Percentiles rank a stretch among this genome's conserved stretches.
These are phyloP conservation scores for Chascanopsetta lugubris DNA, from an alignment of 2,113 vertebrate genomes.

Conservation along the genomic window DNA sequence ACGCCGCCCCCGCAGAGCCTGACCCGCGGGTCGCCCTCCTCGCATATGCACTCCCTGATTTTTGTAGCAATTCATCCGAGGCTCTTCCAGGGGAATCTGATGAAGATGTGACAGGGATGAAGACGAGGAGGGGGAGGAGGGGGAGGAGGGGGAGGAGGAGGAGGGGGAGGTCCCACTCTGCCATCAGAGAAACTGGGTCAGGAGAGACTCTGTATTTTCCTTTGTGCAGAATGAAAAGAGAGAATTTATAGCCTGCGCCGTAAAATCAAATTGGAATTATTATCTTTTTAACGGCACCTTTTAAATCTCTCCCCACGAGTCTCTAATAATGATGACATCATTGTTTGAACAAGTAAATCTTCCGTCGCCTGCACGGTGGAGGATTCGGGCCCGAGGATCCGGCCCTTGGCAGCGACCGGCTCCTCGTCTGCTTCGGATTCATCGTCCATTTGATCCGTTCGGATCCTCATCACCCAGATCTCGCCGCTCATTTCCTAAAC, in stretches of 20 bases:
- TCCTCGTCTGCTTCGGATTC: constrained; percentile 30
- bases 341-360: constrained; percentile 41
- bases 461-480: constrained; percentile 43
- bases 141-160: constrained; percentile 47
- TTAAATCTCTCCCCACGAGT: constrained; percentile 17
- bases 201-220: constrained; percentile 46
- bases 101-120: no score
- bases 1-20: no score
- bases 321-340: constrained; percentile 47
- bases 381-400: constrained; percentile 8
- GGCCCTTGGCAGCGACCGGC: constrained; percentile 16
- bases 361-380: constrained; percentile 37
- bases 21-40: constrained; percentile 54
- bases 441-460: constrained; percentile 28
- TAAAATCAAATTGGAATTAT: constrained; percentile 39
- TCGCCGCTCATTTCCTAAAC: constrained; percentile 54
- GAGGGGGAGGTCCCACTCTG: constrained; percentile 45
- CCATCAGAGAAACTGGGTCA: constrained; percentile 61
- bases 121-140: constrained; percentile 46
- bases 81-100: constrained; percentile 30
- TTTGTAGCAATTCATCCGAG: constrained; percentile 39
- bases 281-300: constrained; percentile 34
- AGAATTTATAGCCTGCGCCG: constrained; percentile 18
- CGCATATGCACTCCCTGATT: constrained; percentile 51
- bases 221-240: constrained; percentile 42